A percentile compares a stretch with the other conserved stretches of the same genome.
phyloP scores from a whole-genome alignment of 2,888 invertebrate species.

The Scaptomyza parva region DNA sequence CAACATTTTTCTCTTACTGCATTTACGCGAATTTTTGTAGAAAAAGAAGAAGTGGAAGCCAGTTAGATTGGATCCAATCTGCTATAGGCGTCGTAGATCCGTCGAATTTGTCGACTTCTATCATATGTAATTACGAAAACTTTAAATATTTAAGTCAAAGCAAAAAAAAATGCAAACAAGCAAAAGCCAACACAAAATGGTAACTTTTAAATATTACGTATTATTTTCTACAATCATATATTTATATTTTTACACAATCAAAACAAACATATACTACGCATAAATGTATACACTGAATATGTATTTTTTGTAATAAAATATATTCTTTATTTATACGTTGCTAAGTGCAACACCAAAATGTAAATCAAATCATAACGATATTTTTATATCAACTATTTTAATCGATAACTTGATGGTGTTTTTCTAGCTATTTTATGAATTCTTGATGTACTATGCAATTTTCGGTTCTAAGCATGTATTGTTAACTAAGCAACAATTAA shows the following conservation, averaged over 20 bases:
- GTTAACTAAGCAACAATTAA: background rate
- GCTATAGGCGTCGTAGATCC: conserved; percentile 83
- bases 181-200: conserved; percentile 33
- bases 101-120: conserved; percentile 84
- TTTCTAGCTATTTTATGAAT: background rate
- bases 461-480: background rate
- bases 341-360: conserved; percentile 28
- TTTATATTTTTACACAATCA: conserved; percentile 75
- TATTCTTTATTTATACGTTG: conserved; percentile 49
- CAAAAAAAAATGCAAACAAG: conserved; percentile 30
- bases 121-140: conserved; percentile 74
- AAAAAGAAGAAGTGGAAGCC: conserved; percentile 85
- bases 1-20: conserved; percentile 53
- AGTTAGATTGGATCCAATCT: conserved; percentile 84
- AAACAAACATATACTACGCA: conserved; percentile 59
- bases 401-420: conserved; percentile 15
- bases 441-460: background rate
- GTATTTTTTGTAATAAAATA: conserved; percentile 75
- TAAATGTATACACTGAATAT: conserved; percentile 62
- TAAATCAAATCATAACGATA: conserved; percentile 10
- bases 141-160: conserved; percentile 30
- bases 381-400: background rate
- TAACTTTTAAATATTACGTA: conserved; percentile 51
- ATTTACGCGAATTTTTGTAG: conserved; percentile 71
- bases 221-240: conserved; percentile 68